Base-by-base conservation (phyloP, 2,113 vertebrate genomes). In the Hemichromis elongatus region DNA sequence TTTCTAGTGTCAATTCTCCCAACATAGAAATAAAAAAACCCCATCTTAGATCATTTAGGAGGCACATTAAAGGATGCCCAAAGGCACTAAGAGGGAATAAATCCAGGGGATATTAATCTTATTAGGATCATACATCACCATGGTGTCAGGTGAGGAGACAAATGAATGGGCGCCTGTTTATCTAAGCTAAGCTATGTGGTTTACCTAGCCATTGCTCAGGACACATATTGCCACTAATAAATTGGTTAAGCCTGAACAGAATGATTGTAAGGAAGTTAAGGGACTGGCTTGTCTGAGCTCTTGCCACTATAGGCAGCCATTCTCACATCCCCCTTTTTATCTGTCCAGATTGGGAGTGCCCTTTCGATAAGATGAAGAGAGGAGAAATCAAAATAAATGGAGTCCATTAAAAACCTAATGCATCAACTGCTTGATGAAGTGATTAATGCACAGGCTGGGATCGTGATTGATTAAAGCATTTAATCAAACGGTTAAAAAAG, bases 321-420 rank as follows among this genome's bases (percentile, higher is more conserved):
- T 63, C 90, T 85, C 82, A 70, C 93, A 93, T 97, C 97, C 89
- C 86, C 89, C 89, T 80, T 84, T 95, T 96, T 98, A 99, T 99
- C 98, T 97, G 96, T 95, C 95, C 96, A 97, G 97, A 98, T 97
- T 99, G 97, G 95, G 96, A 97, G 97, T 97, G 96, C 95, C 97
- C 96, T 96, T 96, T 96, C 96, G 96, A 97, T 98, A 98, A 98
- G 97, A 98, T 97, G 96, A 97, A 97, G 97, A 97, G 97, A 96
- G 97, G 96, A 97, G 97, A 98, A 98, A 99, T 98, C 97, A 98
- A 97, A 99, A 99, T 99, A 98, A 99, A 99, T 99, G 98, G 98
- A 97, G 97, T 98, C 98, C 97, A 99, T 99, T 99, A 99, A 97
- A 97, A 97, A 96, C 96, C 96, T 97, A 99, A 99, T 99, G 98